Evolutionary conservation across 2,797 vertebrate species (phyloP).

Genomic region (Crenuchus spilurus): DNA sequence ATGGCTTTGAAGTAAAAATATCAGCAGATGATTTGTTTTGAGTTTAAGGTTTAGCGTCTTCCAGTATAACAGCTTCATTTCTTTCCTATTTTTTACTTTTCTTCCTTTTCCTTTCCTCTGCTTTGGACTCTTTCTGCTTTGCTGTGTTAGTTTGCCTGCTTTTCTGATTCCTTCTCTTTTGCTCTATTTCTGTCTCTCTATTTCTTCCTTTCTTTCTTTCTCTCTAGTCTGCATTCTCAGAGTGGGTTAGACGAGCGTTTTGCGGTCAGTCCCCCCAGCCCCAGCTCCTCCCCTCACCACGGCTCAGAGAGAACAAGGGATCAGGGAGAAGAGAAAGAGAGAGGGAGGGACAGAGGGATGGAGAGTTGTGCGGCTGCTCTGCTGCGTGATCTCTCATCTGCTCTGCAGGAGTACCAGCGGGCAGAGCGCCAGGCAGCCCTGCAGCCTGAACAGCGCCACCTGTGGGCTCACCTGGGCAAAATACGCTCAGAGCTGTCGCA

Average conservation of each 20-base stretch:
- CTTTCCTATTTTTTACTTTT: too few species aligned
- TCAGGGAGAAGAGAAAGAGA: slow-evolving; percentile 52
- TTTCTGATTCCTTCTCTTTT: neutral
- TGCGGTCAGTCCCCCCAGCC: slow-evolving; percentile 63
- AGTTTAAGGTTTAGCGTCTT: too few species aligned
- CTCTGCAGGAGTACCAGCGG: slow-evolving; percentile 88
- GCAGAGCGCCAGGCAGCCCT: slow-evolving; percentile 88
- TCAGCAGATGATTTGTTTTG: too few species aligned
- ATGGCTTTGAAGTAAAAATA: too few species aligned
- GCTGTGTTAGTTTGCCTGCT: neutral
- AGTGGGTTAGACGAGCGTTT: slow-evolving; percentile 72
- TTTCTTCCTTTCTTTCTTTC: slow-evolving; percentile 23
- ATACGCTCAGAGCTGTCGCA: slow-evolving; percentile 91
- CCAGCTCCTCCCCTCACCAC: slow-evolving; percentile 46
- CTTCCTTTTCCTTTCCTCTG: too few species aligned
- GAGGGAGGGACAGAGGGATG: slow-evolving; percentile 68
- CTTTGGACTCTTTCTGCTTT: neutral
- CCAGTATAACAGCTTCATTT: too few species aligned
- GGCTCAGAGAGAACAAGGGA: slow-evolving; percentile 60
- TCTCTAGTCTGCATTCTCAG: slow-evolving; percentile 65
- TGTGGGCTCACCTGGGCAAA: slow-evolving; percentile 91
- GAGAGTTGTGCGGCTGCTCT: slow-evolving; percentile 76
- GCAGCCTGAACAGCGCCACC: slow-evolving; percentile 83
- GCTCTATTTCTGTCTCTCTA: neutral
- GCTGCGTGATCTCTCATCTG: slow-evolving; percentile 86